Conservation (phyloP, 2,113 vertebrate species). For the Panurus biarmicus region DNA sequence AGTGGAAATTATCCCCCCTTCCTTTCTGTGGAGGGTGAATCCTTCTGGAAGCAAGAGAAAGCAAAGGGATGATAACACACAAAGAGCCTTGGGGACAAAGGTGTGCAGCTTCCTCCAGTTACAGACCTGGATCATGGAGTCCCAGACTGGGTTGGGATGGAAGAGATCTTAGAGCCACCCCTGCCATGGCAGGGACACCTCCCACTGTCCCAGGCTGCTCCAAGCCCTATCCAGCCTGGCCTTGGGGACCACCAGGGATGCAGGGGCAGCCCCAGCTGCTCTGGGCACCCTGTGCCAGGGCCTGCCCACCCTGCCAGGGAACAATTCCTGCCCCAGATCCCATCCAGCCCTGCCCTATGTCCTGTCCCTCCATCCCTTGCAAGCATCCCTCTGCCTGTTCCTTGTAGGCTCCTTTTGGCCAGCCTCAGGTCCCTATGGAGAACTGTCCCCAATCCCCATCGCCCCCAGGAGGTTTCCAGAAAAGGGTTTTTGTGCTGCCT, state of each 20-base stretch:
- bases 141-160: not conserved
- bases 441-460: accelerated
- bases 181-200: not conserved
- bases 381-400: not conserved
- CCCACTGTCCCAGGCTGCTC: not conserved
- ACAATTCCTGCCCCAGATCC: not conserved
- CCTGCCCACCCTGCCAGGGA: accelerated
- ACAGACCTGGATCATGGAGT: not conserved
- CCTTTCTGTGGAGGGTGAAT: not conserved
- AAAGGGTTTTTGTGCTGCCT: not conserved
- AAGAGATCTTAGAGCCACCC: not conserved
- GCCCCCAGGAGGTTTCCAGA: not conserved
- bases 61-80: not conserved
- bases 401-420: not conserved
- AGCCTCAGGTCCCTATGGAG: not conserved
- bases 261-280: not conserved
- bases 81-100: not conserved
- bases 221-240: not conserved
- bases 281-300: not conserved
- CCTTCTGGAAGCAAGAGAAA: not conserved
- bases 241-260: not conserved
- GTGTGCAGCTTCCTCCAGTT: not conserved
- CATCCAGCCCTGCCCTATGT: not conserved
- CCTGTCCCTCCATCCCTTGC: not conserved
- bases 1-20: not conserved